Conservation (phyloP, 2,888 invertebrate species). For the Blastobasis lacticolella region DNA sequence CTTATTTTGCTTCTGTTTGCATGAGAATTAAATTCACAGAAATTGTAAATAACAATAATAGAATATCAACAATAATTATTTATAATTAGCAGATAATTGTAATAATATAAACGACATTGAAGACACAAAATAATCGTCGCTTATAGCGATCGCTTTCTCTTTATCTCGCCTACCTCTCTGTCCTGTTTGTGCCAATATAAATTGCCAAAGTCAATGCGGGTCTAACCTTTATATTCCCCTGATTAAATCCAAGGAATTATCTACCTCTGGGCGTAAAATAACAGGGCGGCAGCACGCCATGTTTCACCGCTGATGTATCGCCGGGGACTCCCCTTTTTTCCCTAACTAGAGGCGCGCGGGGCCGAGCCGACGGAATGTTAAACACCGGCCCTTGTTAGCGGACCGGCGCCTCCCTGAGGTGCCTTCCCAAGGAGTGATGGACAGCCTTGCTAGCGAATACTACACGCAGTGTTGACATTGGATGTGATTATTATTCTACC, state of each 20-base stretch:
- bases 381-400: slow-evolving; percentile 35
- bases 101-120: no score
- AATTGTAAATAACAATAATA: no score
- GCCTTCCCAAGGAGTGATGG: neutral
- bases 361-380: slow-evolving; percentile 40
- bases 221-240: neutral
- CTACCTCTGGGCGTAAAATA: neutral
- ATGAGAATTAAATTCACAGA: no score
- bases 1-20: no score
- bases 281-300: slow-evolving; percentile 19
- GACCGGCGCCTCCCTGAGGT: slow-evolving; percentile 6
- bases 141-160: no score
- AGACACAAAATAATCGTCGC: no score
- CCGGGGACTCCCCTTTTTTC: slow-evolving; percentile 37
- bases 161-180: no score
- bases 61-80: no score
- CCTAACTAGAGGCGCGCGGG: slow-evolving; percentile 30
- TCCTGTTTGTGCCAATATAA: no score
- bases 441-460: neutral
- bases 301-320: slow-evolving; percentile 43
- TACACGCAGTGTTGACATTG: neutral
- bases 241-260: neutral
- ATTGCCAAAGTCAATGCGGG: no score
- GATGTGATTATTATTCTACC: neutral
- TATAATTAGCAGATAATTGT: no score